A percentile compares a stretch with the other conserved stretches of the same genome.
Conservation (phyloP, 2,797 vertebrate genomes). For the Malacoctenus gilli region DNA sequence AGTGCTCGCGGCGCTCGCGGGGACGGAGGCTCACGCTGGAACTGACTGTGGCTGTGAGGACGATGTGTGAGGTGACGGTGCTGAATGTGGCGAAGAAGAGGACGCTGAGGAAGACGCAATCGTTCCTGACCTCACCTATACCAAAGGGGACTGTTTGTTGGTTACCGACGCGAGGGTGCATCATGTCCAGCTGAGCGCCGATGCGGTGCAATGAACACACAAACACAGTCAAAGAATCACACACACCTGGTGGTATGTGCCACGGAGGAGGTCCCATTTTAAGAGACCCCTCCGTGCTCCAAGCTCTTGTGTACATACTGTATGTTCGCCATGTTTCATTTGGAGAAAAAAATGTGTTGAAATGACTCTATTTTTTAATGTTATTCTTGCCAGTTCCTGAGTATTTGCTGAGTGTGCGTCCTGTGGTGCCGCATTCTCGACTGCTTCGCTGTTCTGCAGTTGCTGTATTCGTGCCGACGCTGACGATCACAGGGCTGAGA, state of each 20-base stretch:
- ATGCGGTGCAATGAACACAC: constrained; percentile 31
- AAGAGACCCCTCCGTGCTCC: constrained; percentile 64
- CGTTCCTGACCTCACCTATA: constrained; percentile 63
- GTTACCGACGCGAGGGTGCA: constrained; percentile 54
- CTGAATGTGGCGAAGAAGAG: constrained; percentile 1
- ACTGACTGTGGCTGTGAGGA: constrained; percentile 15
- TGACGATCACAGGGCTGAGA: constrained; percentile 44
- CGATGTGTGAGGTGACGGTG: background rate
- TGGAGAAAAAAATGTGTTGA: constrained; percentile 36
- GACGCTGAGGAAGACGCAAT: constrained; percentile 24
- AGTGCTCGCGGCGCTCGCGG: constrained; percentile 29
- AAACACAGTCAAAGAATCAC: constrained; percentile 9
- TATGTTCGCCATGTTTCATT: constrained; percentile 55
- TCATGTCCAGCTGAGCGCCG: constrained; percentile 63
- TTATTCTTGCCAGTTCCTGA: constrained; percentile 38
- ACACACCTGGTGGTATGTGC: constrained; percentile 45
- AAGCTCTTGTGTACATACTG: constrained; percentile 74
- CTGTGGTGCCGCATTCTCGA: constrained; percentile 63
- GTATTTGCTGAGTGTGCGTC: constrained; percentile 62
- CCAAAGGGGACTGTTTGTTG: constrained; percentile 71
- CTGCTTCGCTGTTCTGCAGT: constrained; percentile 55
- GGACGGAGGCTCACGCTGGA: constrained; percentile 5
- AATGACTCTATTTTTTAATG: constrained; percentile 46
- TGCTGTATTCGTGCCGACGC: constrained; percentile 55
- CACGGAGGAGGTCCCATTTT: constrained; percentile 47